Base-by-base conservation (phyloP, 2,888 invertebrate species). In the Ferrisia virgata region DNA sequence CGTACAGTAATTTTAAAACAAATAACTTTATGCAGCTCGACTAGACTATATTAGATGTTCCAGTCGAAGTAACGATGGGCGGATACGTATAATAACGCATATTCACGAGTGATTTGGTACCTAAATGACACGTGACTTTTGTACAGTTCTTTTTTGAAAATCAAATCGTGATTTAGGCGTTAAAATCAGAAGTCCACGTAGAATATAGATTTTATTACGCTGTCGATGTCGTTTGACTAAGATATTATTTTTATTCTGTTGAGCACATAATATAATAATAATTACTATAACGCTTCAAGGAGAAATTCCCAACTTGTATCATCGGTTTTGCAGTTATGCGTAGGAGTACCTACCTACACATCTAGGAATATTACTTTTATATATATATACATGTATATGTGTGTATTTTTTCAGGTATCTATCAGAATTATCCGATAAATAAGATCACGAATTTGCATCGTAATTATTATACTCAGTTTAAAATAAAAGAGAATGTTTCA, bases 391-490 rank as follows among this genome's bases (percentile, higher is more conserved):
- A n/a, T n/a, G n/a, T n/a, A n/a, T n/a, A n/a, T n/a, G n/a, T n/a
- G n/a, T n/a, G n/a, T n/a, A n/a, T 64, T 64, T 53, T 64, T 28
- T 28, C 11, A 28, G 22, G 5, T 8, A 8, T 39, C 28, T 13
- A 64, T 64, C 58, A 28, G 25, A 64, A 64, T 64, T 64, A 64
- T 64, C 58, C 58, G 58, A 64, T 64, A 64, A 64, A 64, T 28
- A 64, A 64, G 58, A 64, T 64, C 58, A 64, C 58, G 58, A 64
- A 64, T 64, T 64, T 64, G 22, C 58, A 64, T 64, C 58, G 28
- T 64, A 64, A 64, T 64, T 64, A n/a, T n/a, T n/a, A n/a, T n/a
- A 64, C 58, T 64, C 58, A 64, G n/a, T 64, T 28, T 18, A 47
- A 18, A 18, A 28, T 11, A 4, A 64, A 53, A 64, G 25, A 28